These are phyloP conservation scores for Cylindroiulus punctatus DNA, from an alignment of 2,888 invertebrate species.

Conservation along the genomic window DNA sequence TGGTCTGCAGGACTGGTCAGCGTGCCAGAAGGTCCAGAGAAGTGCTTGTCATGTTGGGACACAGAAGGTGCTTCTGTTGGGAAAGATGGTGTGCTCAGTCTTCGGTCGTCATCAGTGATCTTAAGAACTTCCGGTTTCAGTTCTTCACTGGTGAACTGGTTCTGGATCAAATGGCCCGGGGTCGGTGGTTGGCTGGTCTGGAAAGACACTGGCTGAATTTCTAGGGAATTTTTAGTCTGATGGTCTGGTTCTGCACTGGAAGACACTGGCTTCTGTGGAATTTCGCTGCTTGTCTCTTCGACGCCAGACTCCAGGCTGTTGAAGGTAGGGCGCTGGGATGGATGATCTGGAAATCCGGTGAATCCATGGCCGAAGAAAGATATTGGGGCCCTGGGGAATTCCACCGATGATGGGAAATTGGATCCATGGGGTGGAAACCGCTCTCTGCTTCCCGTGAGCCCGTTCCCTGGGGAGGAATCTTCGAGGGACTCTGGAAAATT, in stretches of 20 bases:
- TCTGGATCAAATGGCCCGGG: neutral
- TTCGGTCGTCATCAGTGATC: neutral
- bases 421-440: neutral
- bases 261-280: neutral
- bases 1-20: neutral
- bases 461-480: neutral
- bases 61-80: conserved; percentile 5
- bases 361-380: conserved; percentile 29
- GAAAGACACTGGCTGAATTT: neutral
- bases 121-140: neutral
- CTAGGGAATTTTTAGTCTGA: neutral
- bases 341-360: neutral
- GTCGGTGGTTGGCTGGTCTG: neutral
- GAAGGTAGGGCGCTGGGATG: neutral
- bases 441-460: neutral
- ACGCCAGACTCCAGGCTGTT: neutral
- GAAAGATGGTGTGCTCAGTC: neutral
- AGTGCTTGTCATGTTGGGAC: neutral
- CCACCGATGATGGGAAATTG: conserved; percentile 35
- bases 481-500: neutral
- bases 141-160: conserved; percentile 13
- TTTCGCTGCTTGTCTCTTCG: conserved; percentile 43
- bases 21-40: neutral
- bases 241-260: neutral
- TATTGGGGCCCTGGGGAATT: conserved; percentile 4